phyloP scores from a whole-genome alignment of 2,888 invertebrate genomes.

The Apeira syringaria region DNA sequence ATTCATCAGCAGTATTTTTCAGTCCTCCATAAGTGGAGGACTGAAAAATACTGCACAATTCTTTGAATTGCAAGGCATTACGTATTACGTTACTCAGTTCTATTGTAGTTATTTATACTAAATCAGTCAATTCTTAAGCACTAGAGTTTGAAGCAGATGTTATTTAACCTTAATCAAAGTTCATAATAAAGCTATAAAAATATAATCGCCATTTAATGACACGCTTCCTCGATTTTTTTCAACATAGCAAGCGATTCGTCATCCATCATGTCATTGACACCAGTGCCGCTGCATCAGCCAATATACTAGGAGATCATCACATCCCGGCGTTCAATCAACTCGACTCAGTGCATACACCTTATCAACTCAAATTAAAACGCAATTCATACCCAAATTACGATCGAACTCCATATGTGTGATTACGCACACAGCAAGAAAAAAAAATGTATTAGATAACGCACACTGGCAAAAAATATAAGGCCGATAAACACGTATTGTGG shows the following conservation, averaged over 20 bases:
- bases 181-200: conserved; percentile 11
- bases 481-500: conserved; percentile 42
- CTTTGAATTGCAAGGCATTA: too few species aligned
- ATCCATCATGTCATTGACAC: conserved; percentile 79
- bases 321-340: conserved; percentile 70
- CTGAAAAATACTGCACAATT: too few species aligned
- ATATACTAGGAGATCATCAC: conserved; percentile 74
- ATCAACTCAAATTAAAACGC: conserved; percentile 43
- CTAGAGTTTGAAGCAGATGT: not conserved
- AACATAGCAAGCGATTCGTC: conserved; percentile 58
- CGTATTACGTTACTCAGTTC: too few species aligned
- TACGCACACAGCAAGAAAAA: conserved; percentile 14
- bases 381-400: conserved; percentile 26
- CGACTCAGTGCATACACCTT: conserved; percentile 70
- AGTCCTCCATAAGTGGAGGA: too few species aligned
- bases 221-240: conserved; percentile 36
- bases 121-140: too few species aligned
- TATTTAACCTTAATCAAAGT: conserved; percentile 1
- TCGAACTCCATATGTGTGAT: conserved; percentile 11
- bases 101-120: too few species aligned
- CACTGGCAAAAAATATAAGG: conserved; percentile 41
- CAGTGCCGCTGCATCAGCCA: conserved; percentile 66
- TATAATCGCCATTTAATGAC: conserved; percentile 19
- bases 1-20: too few species aligned
- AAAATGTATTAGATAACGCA: conserved; percentile 48